Evolutionary conservation across 2,797 vertebrate genomes (phyloP).

Genomic region (Ctenosaura bakeri): DNA sequence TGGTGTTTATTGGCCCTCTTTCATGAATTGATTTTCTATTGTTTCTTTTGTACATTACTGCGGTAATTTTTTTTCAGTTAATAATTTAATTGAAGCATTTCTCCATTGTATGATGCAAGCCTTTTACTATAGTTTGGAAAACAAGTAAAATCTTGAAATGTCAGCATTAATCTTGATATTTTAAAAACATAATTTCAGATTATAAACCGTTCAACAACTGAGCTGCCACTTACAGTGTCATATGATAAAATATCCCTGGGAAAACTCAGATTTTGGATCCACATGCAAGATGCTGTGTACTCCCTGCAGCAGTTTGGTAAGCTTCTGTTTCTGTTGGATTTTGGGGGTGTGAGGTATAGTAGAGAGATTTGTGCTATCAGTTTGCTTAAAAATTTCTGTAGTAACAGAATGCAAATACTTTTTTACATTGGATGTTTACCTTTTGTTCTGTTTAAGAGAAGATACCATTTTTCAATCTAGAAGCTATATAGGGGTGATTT

Average conservation of each 20-base stretch:
- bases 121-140: not conserved
- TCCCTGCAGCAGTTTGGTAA: constrained; percentile 94
- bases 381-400: not conserved
- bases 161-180: constrained; percentile 38
- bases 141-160: not conserved
- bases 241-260: constrained; percentile 93
- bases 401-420: not conserved
- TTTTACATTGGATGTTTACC: not conserved
- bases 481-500: not conserved
- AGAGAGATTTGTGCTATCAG: not conserved
- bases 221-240: constrained; percentile 91
- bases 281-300: constrained; percentile 94
- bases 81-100: not conserved
- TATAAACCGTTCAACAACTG: constrained; percentile 87
- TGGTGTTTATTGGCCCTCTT: not conserved
- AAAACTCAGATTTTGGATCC: constrained; percentile 94
- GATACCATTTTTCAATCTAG: not conserved
- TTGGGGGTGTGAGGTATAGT: not conserved
- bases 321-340: constrained; percentile 44
- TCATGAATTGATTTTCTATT: not conserved
- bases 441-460: not conserved
- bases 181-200: constrained; percentile 78
- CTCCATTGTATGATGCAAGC: not conserved
- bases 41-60: not conserved
- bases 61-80: not conserved